Base-by-base conservation (phyloP, 2,113 vertebrate species). In the Carlito syrichta region DNA sequence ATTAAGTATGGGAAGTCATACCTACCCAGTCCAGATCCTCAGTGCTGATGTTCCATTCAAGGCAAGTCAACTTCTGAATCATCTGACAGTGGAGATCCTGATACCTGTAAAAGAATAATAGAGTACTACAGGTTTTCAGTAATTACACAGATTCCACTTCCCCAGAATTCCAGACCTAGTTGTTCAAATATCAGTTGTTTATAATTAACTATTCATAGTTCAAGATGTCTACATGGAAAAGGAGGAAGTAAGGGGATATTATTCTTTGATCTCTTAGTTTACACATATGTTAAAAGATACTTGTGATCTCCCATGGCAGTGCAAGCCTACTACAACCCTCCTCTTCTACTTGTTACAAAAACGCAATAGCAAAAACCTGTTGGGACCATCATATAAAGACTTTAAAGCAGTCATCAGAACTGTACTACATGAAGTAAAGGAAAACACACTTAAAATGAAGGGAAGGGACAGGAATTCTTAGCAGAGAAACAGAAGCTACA, bases 41-140 rank as follows among this genome's bases (percentile, higher is more conserved):
- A 93, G 86, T 92, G 89, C 89, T 98, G 98, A 84, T 98, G 97
- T 11, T 98, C 98, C 5, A 98, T 94, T 71, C 88, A 84, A 92
- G 98, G 98, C 27, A 98, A 98, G 38, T 48, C 86, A n/a, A 94
- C 91, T 94, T 98, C 98, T 25, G 87, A 92, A 2, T 92, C 62
- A n/a, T 98, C 98, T 0, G 95, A 96, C 82, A 97, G 84, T 73
- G 96, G 96, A 32, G 94, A 86, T 85, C 97, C 98, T 0, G 97
- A 96, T 69, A 98, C 90, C 99, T 99, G 54, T 7, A 79, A 97
- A 92, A 54, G 3, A 90, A 96, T 69, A 95, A 93, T 69, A 8
- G 35, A 95, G 32, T 20, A 60, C 96, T 79, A 88, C 0, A 62
- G 27, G 22, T 32, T 69, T 35, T 40, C 32, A 91, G 48, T 84